Percentiles rank a stretch among this genome's conserved stretches.
phyloP scores from a whole-genome alignment of 2,888 invertebrate species.

The Amphipoea oculea region DNA sequence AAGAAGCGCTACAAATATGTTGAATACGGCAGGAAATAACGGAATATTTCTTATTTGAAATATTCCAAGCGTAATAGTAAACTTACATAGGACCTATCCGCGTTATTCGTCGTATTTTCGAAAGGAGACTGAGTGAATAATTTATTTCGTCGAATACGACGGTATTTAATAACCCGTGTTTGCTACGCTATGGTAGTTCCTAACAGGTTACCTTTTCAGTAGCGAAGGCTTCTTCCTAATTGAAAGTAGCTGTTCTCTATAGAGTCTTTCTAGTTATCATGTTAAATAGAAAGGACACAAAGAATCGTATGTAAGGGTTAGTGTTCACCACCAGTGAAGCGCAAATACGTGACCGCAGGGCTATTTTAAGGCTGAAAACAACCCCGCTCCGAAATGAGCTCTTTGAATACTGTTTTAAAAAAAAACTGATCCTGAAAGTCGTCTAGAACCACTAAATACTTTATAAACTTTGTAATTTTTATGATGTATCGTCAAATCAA shows the following conservation, averaged over 20 bases:
- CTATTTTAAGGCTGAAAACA: background rate
- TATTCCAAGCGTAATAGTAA: slow-evolving; percentile 28
- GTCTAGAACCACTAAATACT: background rate
- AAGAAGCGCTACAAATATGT: slow-evolving; percentile 1
- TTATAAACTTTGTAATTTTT: background rate
- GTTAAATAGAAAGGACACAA: slow-evolving; percentile 69
- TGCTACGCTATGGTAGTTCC: slow-evolving; percentile 9
- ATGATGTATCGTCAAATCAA: background rate
- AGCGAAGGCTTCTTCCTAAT: slow-evolving; percentile 52
- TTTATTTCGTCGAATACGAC: slow-evolving; percentile 37
- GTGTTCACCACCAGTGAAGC: slow-evolving; percentile 2
- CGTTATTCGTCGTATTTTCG: slow-evolving; percentile 20
- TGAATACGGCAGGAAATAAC: slow-evolving; percentile 11
- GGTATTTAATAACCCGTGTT: slow-evolving; percentile 52
- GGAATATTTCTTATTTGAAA: slow-evolving; percentile 12
- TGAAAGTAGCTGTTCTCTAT: slow-evolving; percentile 66
- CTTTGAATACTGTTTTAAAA: no score
- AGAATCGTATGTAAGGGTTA: slow-evolving; percentile 60
- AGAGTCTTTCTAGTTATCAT: slow-evolving; percentile 67
- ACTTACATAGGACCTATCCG: slow-evolving; percentile 3
- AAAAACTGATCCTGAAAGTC: background rate
- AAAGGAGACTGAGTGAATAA: slow-evolving; percentile 18
- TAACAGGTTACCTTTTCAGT: slow-evolving; percentile 45
- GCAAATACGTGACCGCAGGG: background rate
- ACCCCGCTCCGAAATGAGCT: background rate